These are phyloP conservation scores for Trachelus stipa DNA, from an alignment of 2,888 invertebrate genomes.

Conservation along the genomic window DNA sequence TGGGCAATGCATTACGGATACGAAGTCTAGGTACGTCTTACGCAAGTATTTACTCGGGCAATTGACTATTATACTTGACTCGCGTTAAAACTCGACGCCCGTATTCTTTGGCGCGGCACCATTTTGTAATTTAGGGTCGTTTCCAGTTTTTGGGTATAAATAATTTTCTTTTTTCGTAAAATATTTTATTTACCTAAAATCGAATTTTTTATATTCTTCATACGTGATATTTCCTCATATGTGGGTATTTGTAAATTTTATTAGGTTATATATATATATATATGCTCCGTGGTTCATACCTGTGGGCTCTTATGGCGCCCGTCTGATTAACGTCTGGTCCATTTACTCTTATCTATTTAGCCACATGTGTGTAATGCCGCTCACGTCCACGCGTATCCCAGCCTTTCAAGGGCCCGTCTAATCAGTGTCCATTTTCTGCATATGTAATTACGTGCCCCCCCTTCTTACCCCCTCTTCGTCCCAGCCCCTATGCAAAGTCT, in stretches of 20 bases:
- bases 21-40: not conserved
- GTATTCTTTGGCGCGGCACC: not conserved
- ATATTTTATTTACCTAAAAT: not conserved
- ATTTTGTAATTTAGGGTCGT: not conserved
- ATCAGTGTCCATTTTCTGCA: no score
- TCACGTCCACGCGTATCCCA: no score
- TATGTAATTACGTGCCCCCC: no score
- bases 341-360: not conserved
- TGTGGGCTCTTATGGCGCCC: not conserved
- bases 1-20: not conserved
- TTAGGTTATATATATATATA: not conserved
- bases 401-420: no score
- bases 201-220: not conserved
- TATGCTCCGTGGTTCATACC: not conserved
- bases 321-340: not conserved
- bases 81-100: not conserved
- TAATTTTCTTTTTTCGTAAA: not conserved
- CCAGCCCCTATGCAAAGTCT: not conserved
- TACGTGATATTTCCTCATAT: not conserved
- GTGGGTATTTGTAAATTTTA: not conserved
- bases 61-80: not conserved
- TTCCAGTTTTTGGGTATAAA: not conserved
- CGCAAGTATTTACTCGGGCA: not conserved
- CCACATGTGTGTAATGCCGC: not conserved
- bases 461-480: no score